A percentile compares a stretch with the other conserved stretches of the same genome.
Conservation (phyloP, 1,140 invertebrate species). For the Phymorhynchus buccinoides region DNA sequence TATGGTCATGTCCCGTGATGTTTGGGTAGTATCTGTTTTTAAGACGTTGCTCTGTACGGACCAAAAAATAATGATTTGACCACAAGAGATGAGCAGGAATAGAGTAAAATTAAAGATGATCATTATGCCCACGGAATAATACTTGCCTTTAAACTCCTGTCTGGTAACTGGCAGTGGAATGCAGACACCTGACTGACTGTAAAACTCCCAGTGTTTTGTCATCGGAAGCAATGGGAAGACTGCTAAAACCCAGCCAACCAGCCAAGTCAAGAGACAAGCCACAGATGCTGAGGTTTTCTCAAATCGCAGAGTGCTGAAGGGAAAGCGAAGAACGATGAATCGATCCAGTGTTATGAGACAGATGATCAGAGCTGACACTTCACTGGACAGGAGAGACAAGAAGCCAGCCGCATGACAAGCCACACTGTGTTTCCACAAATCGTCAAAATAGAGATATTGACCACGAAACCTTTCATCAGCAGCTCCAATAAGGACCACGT, state of each 20-base stretch:
- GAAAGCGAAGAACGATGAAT: conserved; percentile 54
- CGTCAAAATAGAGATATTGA: conserved; percentile 50
- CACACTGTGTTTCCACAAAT: conserved; percentile 51
- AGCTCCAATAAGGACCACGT: conserved; percentile 59
- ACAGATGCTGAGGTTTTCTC: conserved; percentile 30
- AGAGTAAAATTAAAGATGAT: conserved; percentile 47
- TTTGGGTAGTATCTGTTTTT: background rate
- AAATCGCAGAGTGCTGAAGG: conserved; percentile 48
- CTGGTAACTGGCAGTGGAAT: conserved; percentile 48
- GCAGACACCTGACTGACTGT: conserved; percentile 49
- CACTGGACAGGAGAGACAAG: conserved; percentile 51
- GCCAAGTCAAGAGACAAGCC: conserved; percentile 28
- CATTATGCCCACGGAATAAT: conserved; percentile 47
- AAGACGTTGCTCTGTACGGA: conserved; percentile 31
- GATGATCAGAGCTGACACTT: no score
- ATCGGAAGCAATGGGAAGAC: conserved; percentile 36
- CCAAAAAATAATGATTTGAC: conserved; percentile 47
- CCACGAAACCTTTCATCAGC: conserved; percentile 56
- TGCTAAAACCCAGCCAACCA: conserved; percentile 35
- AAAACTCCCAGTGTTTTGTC: conserved; percentile 42
- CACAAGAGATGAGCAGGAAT: conserved; percentile 45
- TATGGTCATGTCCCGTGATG: conserved; percentile 35
- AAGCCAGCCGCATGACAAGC: conserved; percentile 59
- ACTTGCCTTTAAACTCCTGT: conserved; percentile 35
- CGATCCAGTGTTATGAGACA: no score